A percentile compares a stretch with the other conserved stretches of the same genome.
phyloP scores from a whole-genome alignment of 1,140 invertebrate genomes.

The Drosophila serrata region DNA sequence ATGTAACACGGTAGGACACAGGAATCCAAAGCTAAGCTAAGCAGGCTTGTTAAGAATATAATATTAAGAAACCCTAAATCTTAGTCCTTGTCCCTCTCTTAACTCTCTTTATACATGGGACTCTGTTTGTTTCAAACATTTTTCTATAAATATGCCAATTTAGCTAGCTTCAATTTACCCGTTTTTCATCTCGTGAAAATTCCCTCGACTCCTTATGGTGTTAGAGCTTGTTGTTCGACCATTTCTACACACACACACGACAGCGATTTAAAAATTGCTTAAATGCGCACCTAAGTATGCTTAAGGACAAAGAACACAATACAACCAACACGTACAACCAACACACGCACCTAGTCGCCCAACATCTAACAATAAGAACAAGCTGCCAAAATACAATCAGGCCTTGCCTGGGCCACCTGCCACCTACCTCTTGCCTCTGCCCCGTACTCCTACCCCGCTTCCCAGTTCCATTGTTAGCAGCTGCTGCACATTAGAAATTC shows the following conservation, averaged over 20 bases:
- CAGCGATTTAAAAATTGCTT: slow-evolving; percentile 71
- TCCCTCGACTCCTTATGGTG: background rate
- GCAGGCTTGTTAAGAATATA: background rate
- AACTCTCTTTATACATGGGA: too few species aligned
- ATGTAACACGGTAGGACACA: slow-evolving; percentile 17
- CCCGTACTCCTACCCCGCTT: background rate
- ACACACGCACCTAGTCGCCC: slow-evolving; percentile 31
- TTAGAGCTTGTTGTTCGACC: slow-evolving; percentile 26
- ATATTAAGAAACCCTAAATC: background rate
- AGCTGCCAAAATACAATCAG: slow-evolving; percentile 73
- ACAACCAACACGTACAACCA: slow-evolving; percentile 23
- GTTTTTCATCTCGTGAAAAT: slow-evolving; percentile 6
- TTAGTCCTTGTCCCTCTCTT: background rate
- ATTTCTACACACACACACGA: slow-evolving; percentile 25
- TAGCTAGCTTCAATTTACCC: background rate
- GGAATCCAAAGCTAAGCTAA: background rate
- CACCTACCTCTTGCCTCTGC: background rate
- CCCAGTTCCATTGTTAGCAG: slow-evolving; percentile 75
- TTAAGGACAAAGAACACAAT: slow-evolving; percentile 35
- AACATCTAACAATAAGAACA: slow-evolving; percentile 62
- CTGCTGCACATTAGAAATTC: slow-evolving; percentile 82
- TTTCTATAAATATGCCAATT: slow-evolving; percentile 11
- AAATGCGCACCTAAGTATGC: slow-evolving; percentile 57
- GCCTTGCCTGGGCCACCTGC: slow-evolving; percentile 18
- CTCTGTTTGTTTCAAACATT: background rate